A percentile compares a stretch with the other conserved stretches of the same genome.
Conservation (phyloP, 2,113 vertebrate genomes). For the Corythornis vintsioides region DNA sequence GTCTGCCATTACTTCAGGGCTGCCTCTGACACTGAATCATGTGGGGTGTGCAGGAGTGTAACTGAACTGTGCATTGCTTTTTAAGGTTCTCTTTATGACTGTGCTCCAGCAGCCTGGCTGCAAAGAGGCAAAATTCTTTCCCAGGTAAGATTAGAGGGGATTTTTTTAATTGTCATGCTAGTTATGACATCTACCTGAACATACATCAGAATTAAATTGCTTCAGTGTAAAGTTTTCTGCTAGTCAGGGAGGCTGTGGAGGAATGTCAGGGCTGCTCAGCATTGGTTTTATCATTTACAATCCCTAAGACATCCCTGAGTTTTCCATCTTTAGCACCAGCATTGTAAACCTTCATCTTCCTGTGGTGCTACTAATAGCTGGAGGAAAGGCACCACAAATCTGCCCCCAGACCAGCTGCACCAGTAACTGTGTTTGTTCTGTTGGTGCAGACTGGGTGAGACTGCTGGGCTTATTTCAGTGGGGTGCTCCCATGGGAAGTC, state of each 20-base stretch:
- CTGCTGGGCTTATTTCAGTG: neutral
- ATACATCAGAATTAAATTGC: neutral
- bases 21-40: neutral
- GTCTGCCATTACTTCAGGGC: neutral
- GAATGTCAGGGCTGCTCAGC: neutral
- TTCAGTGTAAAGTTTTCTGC: neutral
- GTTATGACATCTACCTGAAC: neutral
- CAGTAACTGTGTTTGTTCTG: neutral
- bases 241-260: neutral
- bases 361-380: neutral
- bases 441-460: neutral
- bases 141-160: neutral
- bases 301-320: neutral
- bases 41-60: neutral
- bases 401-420: neutral
- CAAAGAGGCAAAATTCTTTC: neutral
- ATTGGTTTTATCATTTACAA: neutral
- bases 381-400: neutral
- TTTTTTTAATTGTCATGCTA: neutral
- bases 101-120: neutral
- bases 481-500: neutral
- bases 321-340: neutral
- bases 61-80: neutral
- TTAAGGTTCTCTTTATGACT: neutral
- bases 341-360: neutral